Evolutionary conservation across 2,113 vertebrate species (phyloP), one percentile per base, ranked within the genome.

Genomic region (Rhinogobius similis): DNA sequence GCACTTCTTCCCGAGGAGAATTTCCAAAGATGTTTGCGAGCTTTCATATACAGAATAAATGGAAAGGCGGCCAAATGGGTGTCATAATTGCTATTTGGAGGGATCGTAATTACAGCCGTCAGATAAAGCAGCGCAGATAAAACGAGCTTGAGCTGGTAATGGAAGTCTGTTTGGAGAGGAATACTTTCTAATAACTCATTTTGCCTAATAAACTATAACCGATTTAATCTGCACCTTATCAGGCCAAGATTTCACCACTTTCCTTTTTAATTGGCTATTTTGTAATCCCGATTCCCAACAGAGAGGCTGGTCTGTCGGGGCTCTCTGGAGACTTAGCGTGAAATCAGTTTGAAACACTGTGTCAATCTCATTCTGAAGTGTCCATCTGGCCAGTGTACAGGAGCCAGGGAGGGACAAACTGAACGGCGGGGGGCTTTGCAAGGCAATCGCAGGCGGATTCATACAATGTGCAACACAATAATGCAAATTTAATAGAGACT

Each of bases 311-410:
- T 94, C 93, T 91, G 93, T 92, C 94, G 93, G 90, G 91, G 23
- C 94, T 94, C 96, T 95, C 96, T 86, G 82, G 96, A 96, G 97
- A 94, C 86, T 94, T 88, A 91, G 93, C 95, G 93, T 98, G 95
- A 98, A 99, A 99, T 98, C 96, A 90, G 94, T 96, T 98, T 95
- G 97, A 97, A 96, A 97, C 93, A 95, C 94, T 91, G 93, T 96
- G 96, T 96, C 96, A 95, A 94, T 96, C 94, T 95, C 93, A 95
- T 95, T 94, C 94, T 91, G 94, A 94, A 96, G 94, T 95, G 92
- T 94, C 97, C 97, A 98, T 99, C 97, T 98, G 96, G 97, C 94
- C 93, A 91, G 94, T 92, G 94, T 95, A 94, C 95, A 94, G 85
- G 87, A 93, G 93, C 94, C 88, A 90, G 90, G 94, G 93, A 95